Percentiles rank a stretch among this genome's conserved stretches.
phyloP scores from a whole-genome alignment of 2,888 invertebrate species.

The Tetranychus truncatus region DNA sequence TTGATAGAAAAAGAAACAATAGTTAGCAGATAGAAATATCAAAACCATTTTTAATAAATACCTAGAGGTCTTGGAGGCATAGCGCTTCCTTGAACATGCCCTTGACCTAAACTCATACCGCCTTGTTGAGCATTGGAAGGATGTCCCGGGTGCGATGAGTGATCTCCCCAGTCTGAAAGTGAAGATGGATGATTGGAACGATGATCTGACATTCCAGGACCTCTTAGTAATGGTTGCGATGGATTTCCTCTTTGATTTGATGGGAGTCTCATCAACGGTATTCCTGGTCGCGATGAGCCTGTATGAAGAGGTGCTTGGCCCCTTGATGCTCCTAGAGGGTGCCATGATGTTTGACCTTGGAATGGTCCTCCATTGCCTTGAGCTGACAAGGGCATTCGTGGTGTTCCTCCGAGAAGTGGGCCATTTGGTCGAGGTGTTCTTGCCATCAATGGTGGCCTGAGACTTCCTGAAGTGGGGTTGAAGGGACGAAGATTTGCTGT shows the following conservation, averaged over 20 bases:
- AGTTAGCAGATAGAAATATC: background rate
- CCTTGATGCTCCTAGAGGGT: conserved; percentile 28
- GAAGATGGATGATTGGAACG: conserved; percentile 10
- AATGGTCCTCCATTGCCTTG: conserved; percentile 29
- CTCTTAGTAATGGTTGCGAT: conserved; percentile 1
- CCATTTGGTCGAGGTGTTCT: conserved; percentile 22
- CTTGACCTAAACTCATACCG: conserved; percentile 9
- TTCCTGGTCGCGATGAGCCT: conserved; percentile 37
- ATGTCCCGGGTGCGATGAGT: conserved; percentile 3
- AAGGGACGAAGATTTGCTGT: conserved; percentile 27
- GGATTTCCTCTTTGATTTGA: conserved; percentile 35
- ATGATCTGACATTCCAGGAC: conserved; percentile 8
- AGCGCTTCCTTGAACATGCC: background rate
- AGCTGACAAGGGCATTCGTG: conserved; percentile 26
- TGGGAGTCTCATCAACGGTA: conserved; percentile 34
- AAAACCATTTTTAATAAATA: background rate
- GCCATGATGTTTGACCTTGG: conserved; percentile 29
- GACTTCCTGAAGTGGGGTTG: conserved; percentile 29
- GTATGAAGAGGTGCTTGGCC: conserved; percentile 40
- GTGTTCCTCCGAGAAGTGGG: conserved; percentile 21
- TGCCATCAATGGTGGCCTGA: conserved; percentile 22
- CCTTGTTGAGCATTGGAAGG: background rate
- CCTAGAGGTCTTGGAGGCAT: conserved; percentile 16
- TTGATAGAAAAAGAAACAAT: background rate
- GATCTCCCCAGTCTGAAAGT: conserved; percentile 13